Base-by-base conservation (phyloP, 2,797 vertebrate species). In the Chromobotia macracanthus region DNA sequence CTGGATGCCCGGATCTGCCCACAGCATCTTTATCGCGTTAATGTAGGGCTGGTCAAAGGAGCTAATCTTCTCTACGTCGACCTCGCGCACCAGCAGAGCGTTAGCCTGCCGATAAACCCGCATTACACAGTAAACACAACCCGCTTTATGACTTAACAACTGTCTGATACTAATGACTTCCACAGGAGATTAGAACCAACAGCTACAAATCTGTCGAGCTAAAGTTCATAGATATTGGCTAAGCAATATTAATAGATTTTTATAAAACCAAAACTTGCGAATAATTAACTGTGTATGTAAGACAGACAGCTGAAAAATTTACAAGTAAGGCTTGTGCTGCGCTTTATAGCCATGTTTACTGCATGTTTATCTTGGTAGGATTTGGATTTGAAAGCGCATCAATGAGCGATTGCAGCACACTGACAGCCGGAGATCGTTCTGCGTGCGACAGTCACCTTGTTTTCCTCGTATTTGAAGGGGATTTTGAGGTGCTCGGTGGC, bases 401-500 rank as follows among this genome's bases (percentile, higher is more conserved):
- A 61, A 35, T 16, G 19, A 21, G 50, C 44, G n/a, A 58, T 56
- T 48, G 58, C 38, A n/a, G 38, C 0, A 5, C n/a, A 16, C 58
- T 64, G 60, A 51, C 11, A 1, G 28, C 13, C 1, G 12, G 5
- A 7, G 23, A 41, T 75, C 64, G n/a, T 11, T 31, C 1, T 8
- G 50, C 3, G 12, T 31, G 18, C 18, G 12, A 28, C 25, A 13
- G 5, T 1, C 74, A 98, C 98, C 96, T 97, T 96, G 92, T 98
- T 99, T 91, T 97, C 95, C 68, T 98, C 96, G 0, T 94, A 95
- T 92, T 96, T 97, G 91, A 94, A 98, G 48, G 93, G 94, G 87
- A 99, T 99, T 89, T 96, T 97, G 79, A 99, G 95, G 61, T 94
- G 96, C 87, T 99, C 97, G 72, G 96, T 96, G 87, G 98, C 98